Percentiles rank a stretch among this genome's conserved stretches.
phyloP scores from a whole-genome alignment of 2,888 invertebrate species.

The Melikaiella ostensackeni region DNA sequence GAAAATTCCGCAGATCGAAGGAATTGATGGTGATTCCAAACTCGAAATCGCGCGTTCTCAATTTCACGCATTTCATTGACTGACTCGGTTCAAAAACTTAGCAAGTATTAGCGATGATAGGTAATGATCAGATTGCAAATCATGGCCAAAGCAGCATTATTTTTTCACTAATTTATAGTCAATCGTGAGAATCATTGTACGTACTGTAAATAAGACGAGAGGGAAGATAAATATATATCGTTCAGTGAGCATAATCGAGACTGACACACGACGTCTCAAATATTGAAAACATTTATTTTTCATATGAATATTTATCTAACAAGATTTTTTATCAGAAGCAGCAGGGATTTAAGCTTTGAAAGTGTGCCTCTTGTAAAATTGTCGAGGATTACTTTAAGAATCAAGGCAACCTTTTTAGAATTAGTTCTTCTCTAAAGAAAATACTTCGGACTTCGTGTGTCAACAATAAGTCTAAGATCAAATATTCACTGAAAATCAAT shows the following conservation, averaged over 20 bases:
- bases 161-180: slow-evolving; percentile 74
- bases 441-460: slow-evolving; percentile 18
- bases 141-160: slow-evolving; percentile 75
- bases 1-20: background rate
- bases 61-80: slow-evolving; percentile 33
- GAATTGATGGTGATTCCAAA: slow-evolving; percentile 32
- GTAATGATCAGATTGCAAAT: slow-evolving; percentile 51
- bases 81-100: slow-evolving; percentile 31
- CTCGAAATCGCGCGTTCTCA: slow-evolving; percentile 25
- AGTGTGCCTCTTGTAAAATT: slow-evolving; percentile 22
- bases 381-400: background rate
- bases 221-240: slow-evolving; percentile 51
- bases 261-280: slow-evolving; percentile 22
- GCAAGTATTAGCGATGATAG: slow-evolving; percentile 37
- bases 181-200: slow-evolving; percentile 56
- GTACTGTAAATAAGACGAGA: slow-evolving; percentile 68
- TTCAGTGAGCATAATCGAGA: slow-evolving; percentile 34
- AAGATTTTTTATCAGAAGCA: background rate
- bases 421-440: background rate
- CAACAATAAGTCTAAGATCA: slow-evolving; percentile 9
- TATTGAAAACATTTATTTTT: slow-evolving; percentile 1
- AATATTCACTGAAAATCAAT: slow-evolving; percentile 10
- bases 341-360: background rate
- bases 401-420: background rate
- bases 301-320: background rate